phyloP scores from a whole-genome alignment of 2,888 invertebrate genomes.

The Danaus chrysippus region DNA sequence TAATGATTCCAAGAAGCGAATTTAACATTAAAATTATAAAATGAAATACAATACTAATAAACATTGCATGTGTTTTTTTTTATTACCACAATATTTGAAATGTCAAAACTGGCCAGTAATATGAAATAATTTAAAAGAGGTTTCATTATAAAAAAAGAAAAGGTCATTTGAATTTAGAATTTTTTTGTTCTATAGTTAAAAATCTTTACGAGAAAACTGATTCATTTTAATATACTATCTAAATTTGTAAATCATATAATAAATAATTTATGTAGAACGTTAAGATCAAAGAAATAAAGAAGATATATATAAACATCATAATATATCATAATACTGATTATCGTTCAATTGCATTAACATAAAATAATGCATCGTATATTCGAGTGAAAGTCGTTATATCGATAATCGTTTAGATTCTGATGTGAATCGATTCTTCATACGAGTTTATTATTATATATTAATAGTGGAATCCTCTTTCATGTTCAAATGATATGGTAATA shows the following conservation, averaged over 20 bases:
- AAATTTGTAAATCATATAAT: neutral
- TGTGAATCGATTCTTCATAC: neutral
- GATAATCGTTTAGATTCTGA: neutral
- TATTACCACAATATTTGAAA: no score
- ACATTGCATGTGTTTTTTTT: no score
- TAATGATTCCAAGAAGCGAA: no score
- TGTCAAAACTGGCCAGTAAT: no score
- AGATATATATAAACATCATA: neutral
- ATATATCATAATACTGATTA: neutral
- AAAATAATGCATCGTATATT: neutral
- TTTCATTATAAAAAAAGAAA: no score
- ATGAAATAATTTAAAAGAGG: no score
- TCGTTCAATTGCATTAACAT: constrained; percentile 5
- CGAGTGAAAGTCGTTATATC: constrained; percentile 5
- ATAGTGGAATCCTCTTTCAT: neutral
- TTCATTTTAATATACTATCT: no score
- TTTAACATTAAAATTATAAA: no score
- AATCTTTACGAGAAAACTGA: no score
- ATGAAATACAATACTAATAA: no score
- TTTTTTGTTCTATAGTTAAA: no score
- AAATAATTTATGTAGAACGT: neutral
- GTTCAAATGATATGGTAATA: neutral
- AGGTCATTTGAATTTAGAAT: no score
- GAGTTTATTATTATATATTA: constrained; percentile 3
- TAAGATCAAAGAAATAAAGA: constrained; percentile 4